These are phyloP conservation scores for Tetranychus urticae DNA, from an alignment of 1,140 invertebrate genomes.

Conservation along the genomic window DNA sequence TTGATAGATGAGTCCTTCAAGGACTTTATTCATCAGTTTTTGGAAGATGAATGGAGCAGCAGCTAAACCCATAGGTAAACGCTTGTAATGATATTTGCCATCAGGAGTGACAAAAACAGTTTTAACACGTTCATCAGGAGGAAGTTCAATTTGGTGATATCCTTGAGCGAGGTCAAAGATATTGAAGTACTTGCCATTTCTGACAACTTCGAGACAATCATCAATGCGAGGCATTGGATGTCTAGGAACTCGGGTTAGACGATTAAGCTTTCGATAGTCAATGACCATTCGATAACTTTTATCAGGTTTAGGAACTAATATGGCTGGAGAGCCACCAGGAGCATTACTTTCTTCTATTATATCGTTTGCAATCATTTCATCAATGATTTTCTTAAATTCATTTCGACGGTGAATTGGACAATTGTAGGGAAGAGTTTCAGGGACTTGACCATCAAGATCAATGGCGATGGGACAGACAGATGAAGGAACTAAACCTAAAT, in stretches of 20 bases:
- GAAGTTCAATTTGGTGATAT: constrained; percentile 21
- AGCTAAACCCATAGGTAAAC: neutral
- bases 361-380: neutral
- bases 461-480: neutral
- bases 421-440: neutral
- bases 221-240: constrained; percentile 27
- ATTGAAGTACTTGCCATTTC: constrained; percentile 19
- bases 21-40: neutral
- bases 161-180: constrained; percentile 24
- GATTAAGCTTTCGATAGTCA: constrained; percentile 26
- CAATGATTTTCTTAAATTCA: neutral
- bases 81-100: neutral
- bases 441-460: neutral
- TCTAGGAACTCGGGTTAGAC: constrained; percentile 19
- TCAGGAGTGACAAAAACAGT: constrained; percentile 19
- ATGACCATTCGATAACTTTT: constrained; percentile 8
- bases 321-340: neutral
- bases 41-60: neutral
- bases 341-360: neutral
- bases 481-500: neutral
- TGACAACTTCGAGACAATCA: constrained; percentile 17
- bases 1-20: neutral
- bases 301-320: neutral
- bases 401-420: neutral
- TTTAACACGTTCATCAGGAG: constrained; percentile 18